Conservation (phyloP, 1,140 invertebrate genomes). For the Drosophila truncata region DNA sequence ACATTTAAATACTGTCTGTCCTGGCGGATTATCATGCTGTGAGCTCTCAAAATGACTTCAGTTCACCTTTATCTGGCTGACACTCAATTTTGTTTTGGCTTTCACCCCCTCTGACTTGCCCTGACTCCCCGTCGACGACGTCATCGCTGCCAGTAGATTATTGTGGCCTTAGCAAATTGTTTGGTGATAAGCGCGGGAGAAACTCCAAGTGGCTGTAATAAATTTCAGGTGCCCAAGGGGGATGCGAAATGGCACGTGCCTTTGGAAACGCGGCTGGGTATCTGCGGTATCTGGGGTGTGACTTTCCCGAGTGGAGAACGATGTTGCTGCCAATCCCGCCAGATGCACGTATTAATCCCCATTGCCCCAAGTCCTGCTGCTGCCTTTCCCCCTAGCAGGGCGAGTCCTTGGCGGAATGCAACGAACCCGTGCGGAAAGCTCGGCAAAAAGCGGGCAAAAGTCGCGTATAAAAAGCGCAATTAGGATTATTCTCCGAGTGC, state of each 20-base stretch:
- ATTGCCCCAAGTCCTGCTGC: background rate
- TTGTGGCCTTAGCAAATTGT: slow-evolving; percentile 40
- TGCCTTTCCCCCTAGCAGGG: slow-evolving; percentile 9
- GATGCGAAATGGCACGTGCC: slow-evolving; percentile 38
- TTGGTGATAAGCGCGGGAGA: slow-evolving; percentile 38
- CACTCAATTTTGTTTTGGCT: slow-evolving; percentile 7
- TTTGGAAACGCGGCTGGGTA: slow-evolving; percentile 7
- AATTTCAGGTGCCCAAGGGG: slow-evolving; percentile 38
- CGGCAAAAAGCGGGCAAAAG: background rate
- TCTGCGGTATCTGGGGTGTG: slow-evolving; percentile 23
- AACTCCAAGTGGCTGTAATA: slow-evolving; percentile 50
- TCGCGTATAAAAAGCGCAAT: slow-evolving; percentile 55
- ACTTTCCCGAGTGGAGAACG: slow-evolving; percentile 34
- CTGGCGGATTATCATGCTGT: background rate
- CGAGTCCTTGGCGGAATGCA: slow-evolving; percentile 68
- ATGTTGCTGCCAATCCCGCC: slow-evolving; percentile 38
- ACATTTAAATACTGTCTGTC: slow-evolving; percentile 23
- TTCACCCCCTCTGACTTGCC: background rate
- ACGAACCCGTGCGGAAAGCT: slow-evolving; percentile 53
- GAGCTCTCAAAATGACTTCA: background rate
- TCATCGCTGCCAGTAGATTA: slow-evolving; percentile 43
- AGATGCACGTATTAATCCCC: slow-evolving; percentile 44
- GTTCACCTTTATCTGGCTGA: slow-evolving; percentile 10
- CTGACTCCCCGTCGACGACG: slow-evolving; percentile 8
- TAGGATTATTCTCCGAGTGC: slow-evolving; percentile 62